These are phyloP conservation scores for Drosophila setifemur DNA, from an alignment of 1,140 invertebrate species.

Conservation along the genomic window DNA sequence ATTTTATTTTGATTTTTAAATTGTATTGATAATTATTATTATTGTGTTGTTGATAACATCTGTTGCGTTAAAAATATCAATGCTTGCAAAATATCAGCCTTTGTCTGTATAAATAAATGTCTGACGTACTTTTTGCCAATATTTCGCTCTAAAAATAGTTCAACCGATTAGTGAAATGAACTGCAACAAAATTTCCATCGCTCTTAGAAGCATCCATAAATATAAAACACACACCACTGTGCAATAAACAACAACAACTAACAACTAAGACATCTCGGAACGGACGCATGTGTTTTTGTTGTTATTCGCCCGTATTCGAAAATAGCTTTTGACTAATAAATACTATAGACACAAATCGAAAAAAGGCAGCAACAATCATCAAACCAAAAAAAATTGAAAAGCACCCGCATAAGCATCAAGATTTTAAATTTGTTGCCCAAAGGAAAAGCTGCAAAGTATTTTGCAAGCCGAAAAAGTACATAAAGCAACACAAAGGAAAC, in stretches of 20 bases:
- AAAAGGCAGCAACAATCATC: constrained; percentile 47
- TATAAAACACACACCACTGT: constrained; percentile 46
- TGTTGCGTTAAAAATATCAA: constrained; percentile 6
- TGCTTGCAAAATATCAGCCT: not conserved
- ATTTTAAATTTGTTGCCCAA: constrained; percentile 43
- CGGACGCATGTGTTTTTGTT: constrained; percentile 54
- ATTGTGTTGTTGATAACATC: not conserved
- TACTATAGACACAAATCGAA: constrained; percentile 75
- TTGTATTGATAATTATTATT: too few relatives aligned
- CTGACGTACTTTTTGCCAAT: constrained; percentile 12
- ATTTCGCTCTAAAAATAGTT: constrained; percentile 19
- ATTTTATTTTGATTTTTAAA: too few relatives aligned
- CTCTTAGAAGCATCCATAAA: not conserved
- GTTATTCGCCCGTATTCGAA: constrained; percentile 59
- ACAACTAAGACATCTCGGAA: constrained; percentile 13
- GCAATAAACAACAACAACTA: constrained; percentile 19
- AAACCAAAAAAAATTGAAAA: constrained; percentile 33
- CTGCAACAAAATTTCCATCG: constrained; percentile 16
- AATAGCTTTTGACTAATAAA: constrained; percentile 82
- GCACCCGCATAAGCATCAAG: constrained; percentile 34
- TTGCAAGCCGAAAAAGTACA: constrained; percentile 16
- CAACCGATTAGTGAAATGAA: constrained; percentile 4
- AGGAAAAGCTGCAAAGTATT: constrained; percentile 28
- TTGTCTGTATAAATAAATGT: constrained; percentile 1
- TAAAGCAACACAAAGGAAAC: constrained; percentile 19